Evolutionary conservation across 2,888 invertebrate genomes (phyloP), one percentile per base, ranked within the genome.

Genomic region (Parascotia fuliginaria): DNA sequence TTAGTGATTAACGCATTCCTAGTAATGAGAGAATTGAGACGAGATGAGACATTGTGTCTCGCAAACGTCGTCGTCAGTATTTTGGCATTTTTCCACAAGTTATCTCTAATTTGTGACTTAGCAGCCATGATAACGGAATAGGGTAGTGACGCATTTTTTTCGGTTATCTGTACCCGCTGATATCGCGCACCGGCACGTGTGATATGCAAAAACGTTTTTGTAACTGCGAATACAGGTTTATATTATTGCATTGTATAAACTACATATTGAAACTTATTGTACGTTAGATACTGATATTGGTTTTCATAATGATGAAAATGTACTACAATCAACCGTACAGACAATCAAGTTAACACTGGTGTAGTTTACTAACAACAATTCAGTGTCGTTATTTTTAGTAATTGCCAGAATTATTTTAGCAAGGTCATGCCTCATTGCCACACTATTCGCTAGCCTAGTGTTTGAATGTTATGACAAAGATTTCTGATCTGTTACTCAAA

Each of bases 61-160:
- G 68, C 66, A 63, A 72, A 66, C 73, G 72, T 70, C 63, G 72
- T 70, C 63, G 65, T 70, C 67, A 64, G 52, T 44, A 51, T 64
- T 66, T 82, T 82, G 85, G 81, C 80, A 79, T 75, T 51, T 61
- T 51, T 76, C 81, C 82, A 83, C 67, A 55, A 44, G 44, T 58
- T 52, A 48, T 61, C 38, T 43, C 48, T 54, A 47, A 47, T 51
- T 57, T 67, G 59, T 62, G 62, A 65, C 45, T 43, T 33, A 51
- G 39, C 52, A 46, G 49, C 33, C 31, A 27, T 46, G 50, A 36
- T 44, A 43, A 37, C 31, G 27, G 34, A 15, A 11, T 38, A 15
- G 9, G 12, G 37, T 9, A 31, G 27, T 55, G 44, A 53, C 49
- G 47, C 52, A 47, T 19, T 32, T 37, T 49, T 47, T 44, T 42